Evolutionary conservation across 2,888 invertebrate species (phyloP), one percentile per base, ranked within the genome.

Genomic region (Hirudinaria manillensis): DNA sequence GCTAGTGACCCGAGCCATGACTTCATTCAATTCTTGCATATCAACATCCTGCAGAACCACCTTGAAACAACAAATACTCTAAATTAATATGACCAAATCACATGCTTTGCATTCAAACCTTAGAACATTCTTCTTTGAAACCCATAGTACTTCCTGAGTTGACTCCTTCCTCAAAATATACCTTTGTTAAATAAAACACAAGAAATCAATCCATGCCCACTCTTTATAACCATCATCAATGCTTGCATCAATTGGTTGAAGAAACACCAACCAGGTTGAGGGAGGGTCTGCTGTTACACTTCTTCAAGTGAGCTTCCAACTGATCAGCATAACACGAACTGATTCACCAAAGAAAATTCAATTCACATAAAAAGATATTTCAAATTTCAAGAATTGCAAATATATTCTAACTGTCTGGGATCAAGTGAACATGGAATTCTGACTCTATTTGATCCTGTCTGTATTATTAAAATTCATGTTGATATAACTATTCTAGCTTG

Each of bases 311-410:
- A 67, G 83, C 83, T 16, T 84, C 79, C 65, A 86, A 77, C 29
- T 82, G 80, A 53, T 83, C 82, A 75, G 82, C 83, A 80, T 83
- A 86, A 76, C 85, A 85, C 0, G 86, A 84, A 76, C 86, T 87
- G 81, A 61, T 61, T 61, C 61, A 61, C 21, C 7, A 61, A n/a
- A 21, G 7, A 61, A 27, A 61, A 16, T 61, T 21, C n/a, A 61
- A 6, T 61, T 61, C 1, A 61, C n/a, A 13, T 61, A 24, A 61
- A 56, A 13, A 61, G 10, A 21, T 10, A 61, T 29, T 19, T 21
- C n/a, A n/a, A 29, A 27, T 16, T 61, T 61, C 2, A 61, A 27
- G 61, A 16, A 61, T 61, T 2, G 10, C n/a, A 27, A 27, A 61
- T 61, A 3, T 61, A 61, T 61, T 16, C 78, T 76, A 71, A 78